These are phyloP conservation scores for Dascyllus trimaculatus DNA, from an alignment of 2,113 vertebrate genomes.

Conservation along the genomic window DNA sequence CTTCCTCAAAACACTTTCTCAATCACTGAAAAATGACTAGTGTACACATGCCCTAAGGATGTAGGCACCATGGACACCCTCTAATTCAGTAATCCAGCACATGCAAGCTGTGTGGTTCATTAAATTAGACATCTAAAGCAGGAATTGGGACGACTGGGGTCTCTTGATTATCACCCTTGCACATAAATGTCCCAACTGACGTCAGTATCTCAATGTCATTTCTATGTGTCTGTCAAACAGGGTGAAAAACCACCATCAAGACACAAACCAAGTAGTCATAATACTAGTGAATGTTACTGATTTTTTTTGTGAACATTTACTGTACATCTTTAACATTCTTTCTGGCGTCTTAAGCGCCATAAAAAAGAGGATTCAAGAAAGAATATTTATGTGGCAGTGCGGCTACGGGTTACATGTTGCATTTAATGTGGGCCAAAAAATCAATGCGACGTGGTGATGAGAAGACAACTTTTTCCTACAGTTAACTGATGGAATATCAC, in stretches of 20 bases:
- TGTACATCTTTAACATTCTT: neutral
- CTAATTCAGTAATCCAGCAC: slow-evolving; percentile 22
- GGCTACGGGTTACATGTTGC: slow-evolving; percentile 5
- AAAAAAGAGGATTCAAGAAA: neutral
- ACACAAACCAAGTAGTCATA: too few relatives aligned
- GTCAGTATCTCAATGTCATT: neutral
- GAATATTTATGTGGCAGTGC: neutral
- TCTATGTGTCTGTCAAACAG: neutral
- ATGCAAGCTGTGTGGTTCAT: slow-evolving; percentile 17
- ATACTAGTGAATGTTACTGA: too few relatives aligned
- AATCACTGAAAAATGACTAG: slow-evolving; percentile 1
- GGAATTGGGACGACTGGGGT: slow-evolving; percentile 6
- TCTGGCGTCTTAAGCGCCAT: neutral
- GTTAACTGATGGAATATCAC: slow-evolving; percentile 9
- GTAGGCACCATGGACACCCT: neutral
- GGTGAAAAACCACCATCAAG: too few relatives aligned
- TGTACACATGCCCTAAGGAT: neutral
- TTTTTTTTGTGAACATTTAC: neutral
- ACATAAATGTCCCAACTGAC: neutral
- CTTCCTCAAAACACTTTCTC: neutral
- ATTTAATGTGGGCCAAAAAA: neutral
- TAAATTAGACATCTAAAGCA: slow-evolving; percentile 35
- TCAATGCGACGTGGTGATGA: neutral
- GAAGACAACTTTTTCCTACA: slow-evolving; percentile 24
- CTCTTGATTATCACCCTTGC: slow-evolving; percentile 15